Evolutionary conservation across 1,140 invertebrate genomes (phyloP), one percentile per base, ranked within the genome.

Genomic region (Drosophila arizonae): DNA sequence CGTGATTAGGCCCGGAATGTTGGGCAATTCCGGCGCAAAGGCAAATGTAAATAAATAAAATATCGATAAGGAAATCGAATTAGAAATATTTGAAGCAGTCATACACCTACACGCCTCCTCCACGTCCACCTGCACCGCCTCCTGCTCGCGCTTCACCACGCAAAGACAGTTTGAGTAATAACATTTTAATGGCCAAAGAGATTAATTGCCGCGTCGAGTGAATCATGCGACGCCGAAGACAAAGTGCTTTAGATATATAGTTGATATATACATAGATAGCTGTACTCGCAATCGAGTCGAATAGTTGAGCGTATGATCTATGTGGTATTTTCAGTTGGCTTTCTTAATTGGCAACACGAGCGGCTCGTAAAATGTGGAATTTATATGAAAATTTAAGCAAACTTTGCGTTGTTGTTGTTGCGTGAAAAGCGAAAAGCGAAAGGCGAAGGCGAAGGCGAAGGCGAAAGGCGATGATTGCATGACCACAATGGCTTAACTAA

Each of bases 271-370:
- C 5, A 33, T 8, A 62, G 48, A 52, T 54, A 55, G 52, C 43
- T 46, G 52, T 36, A 46, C 54, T 30, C 39, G 43, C 11, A 13
- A 43, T 15, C 62, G 43, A 58, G 11, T 72, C 41, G 61, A 51
- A 62, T 54, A 72, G 46, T 72, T 68, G 70, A 56, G 57, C 64
- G 54, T 68, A 73, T 50, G 57, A 62, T 69, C 71, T 51, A 68
- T 63, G 66, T 51, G 65, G 67, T 55, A 64, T 60, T 75, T 48
- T 15, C 26, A 56, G 43, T 54, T 33, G 71, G 57, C 46, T 48
- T 52, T 45, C 43, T 88, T 82, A 87, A 87, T 88, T 82, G 76
- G 58, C 84, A 77, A 72, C 84, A 88, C 82, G 76, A 87, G 82
- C 73, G 41, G 65, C 79, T 77, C 84, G 54, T 88, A 88, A 88